Base-by-base conservation (phyloP, 2,888 invertebrate genomes). In the Anorthoa munda region DNA sequence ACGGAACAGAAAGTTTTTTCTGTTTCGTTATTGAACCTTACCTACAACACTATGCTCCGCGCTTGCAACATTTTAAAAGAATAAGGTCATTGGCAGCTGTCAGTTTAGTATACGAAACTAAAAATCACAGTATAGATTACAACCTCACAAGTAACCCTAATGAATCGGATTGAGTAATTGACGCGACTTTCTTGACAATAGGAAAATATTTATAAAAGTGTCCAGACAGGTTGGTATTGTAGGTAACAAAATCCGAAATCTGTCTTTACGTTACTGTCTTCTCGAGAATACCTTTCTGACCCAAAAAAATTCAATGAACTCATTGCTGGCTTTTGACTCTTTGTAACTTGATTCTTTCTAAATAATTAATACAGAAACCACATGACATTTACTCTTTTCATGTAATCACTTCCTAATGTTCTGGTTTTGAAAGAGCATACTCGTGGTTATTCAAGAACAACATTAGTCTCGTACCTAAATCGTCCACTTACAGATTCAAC, bases 321-420 rank as follows among this genome's bases (percentile, higher is more conserved):
- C 13, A 15, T 18, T 13, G 46, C 39, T 48, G 9, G 17, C 26
- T 64, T 55, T 64, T 13, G n/a, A 21, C 4, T 31, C 11, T 26
- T 46, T 9, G 18, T 73, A 23, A 66, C 48, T 61, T 23, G 5
- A 61, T 79, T 60, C 63, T 4, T n/a, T 64, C n/a, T 61, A n/a
- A 31, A 45, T 56, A 39, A 51, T 53, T 59, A n/a, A 55, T 61
- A 23, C 53, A 55, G 15, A 81, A 48, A 58, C 67, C 61, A 79
- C 56, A 61, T 68, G 72, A 78, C n/a, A 78, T 71, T 60, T 51
- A 67, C 15, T 69, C 46, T 48, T 61, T 79, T 46, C 46, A 48
- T 72, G n/a, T 67, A 53, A 59, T 50, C 65, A 77, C 66, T 83
- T 75, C 84, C 69, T 65, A 15, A 4, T 69, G 63, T 13, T 46